These are phyloP conservation scores for Prietella phreatophila DNA, from an alignment of 2,113 vertebrate genomes.

Conservation along the genomic window DNA sequence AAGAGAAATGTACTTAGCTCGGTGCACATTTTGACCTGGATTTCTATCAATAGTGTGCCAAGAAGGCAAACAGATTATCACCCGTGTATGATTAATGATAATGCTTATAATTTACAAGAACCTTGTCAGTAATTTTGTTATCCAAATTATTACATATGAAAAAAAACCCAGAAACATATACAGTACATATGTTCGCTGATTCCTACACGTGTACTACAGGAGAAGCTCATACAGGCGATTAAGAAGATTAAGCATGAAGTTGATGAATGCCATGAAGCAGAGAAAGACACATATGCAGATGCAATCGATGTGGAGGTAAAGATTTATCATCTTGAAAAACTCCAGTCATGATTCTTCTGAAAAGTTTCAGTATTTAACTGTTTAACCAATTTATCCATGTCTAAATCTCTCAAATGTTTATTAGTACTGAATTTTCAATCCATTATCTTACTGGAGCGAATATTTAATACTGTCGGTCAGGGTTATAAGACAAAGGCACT, in stretches of 20 bases:
- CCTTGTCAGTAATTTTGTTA: not conserved
- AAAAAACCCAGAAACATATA: not conserved
- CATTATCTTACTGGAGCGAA: not conserved
- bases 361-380: not conserved
- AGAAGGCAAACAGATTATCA: not conserved
- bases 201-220: constrained; percentile 57
- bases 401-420: not conserved
- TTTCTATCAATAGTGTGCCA: not conserved
- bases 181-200: not conserved
- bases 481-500: not conserved
- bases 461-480: not conserved
- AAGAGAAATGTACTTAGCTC: not conserved
- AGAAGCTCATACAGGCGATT: constrained; percentile 72
- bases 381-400: not conserved
- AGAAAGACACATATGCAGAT: constrained; percentile 63
- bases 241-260: constrained; percentile 75
- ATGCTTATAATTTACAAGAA: not conserved
- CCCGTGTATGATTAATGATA: not conserved
- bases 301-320: constrained; percentile 67
- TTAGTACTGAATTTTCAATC: not conserved
- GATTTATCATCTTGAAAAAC: constrained; percentile 22
- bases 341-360: not conserved
- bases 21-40: not conserved
- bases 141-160: not conserved
- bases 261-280: constrained; percentile 70